Evolutionary conservation across 2,113 vertebrate species (phyloP).

Genomic region (Empidonax alnorum): DNA sequence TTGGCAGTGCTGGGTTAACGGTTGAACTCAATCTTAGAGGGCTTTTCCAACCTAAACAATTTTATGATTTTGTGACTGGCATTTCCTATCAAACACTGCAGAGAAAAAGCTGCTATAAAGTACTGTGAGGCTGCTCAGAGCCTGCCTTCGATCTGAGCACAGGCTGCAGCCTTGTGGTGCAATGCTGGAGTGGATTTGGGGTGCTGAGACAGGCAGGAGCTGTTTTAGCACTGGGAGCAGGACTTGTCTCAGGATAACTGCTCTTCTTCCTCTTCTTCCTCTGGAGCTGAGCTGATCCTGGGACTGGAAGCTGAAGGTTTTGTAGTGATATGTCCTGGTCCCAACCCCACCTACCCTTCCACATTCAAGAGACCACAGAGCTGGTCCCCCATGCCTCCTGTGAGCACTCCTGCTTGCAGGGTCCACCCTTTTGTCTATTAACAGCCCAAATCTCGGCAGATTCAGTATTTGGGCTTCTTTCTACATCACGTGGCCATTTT

Average conservation of each 20-base stretch:
- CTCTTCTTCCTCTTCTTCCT: neutral
- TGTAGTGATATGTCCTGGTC: neutral
- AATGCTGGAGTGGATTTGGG: neutral
- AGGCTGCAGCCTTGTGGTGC: neutral
- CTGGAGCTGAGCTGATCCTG: neutral
- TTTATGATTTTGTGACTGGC: neutral
- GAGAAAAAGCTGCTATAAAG: neutral
- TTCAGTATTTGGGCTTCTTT: neutral
- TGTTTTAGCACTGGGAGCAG: neutral
- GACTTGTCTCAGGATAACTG: neutral
- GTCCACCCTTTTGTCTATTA: neutral
- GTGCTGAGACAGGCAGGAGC: neutral
- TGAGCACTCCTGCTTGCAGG: neutral
- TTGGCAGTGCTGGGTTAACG: neutral
- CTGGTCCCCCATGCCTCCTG: neutral
- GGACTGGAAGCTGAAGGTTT: neutral
- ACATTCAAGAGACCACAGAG: neutral
- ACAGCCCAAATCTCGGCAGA: neutral
- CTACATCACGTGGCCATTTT: rapidly evolving
- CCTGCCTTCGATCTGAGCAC: neutral
- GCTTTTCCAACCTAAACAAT: neutral
- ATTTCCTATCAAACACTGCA: neutral
- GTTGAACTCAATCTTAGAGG: neutral
- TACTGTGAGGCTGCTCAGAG: neutral
- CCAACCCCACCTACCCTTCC: neutral